Percentiles rank a stretch among this genome's conserved stretches.
phyloP scores from a whole-genome alignment of 2,113 vertebrate species.

The Carollia perspicillata region DNA sequence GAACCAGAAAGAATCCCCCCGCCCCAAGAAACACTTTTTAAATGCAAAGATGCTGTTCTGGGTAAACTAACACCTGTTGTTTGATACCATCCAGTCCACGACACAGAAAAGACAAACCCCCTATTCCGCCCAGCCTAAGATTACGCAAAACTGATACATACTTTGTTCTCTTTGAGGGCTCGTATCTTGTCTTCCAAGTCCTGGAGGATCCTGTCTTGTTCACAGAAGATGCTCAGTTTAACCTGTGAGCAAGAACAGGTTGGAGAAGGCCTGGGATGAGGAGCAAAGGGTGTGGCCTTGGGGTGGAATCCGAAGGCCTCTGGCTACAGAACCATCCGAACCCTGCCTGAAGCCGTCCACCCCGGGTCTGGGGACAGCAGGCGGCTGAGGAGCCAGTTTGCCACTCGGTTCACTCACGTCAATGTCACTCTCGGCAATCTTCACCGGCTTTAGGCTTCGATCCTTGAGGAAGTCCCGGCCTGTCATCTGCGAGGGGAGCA shows the following conservation, averaged over 20 bases:
- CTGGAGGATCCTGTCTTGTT: slow-evolving; percentile 97
- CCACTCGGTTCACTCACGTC: slow-evolving; percentile 95
- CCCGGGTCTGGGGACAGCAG: neutral
- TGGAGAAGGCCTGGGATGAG: neutral
- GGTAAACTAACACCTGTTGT: neutral
- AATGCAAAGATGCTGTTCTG: neutral
- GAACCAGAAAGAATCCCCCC: neutral
- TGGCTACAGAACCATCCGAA: neutral
- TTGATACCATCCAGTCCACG: neutral
- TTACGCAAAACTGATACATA: slow-evolving; percentile 63
- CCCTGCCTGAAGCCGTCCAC: neutral
- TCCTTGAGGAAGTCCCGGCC: slow-evolving; percentile 91
- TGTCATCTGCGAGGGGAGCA: slow-evolving; percentile 86
- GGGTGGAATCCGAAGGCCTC: neutral
- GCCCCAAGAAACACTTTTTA: neutral
- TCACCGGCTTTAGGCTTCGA: slow-evolving; percentile 90
- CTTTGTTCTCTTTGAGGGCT: slow-evolving; percentile 97
- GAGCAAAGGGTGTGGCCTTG: neutral
- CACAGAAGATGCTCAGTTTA: slow-evolving; percentile 95
- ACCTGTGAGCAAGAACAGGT: slow-evolving; percentile 83
- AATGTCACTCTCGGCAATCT: slow-evolving; percentile 95
- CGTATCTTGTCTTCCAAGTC: slow-evolving; percentile 94
- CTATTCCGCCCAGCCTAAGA: neutral
- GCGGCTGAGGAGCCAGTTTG: neutral
- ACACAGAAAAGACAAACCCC: neutral